phyloP scores from a whole-genome alignment of 2,797 vertebrate species.

The Betta splendens region DNA sequence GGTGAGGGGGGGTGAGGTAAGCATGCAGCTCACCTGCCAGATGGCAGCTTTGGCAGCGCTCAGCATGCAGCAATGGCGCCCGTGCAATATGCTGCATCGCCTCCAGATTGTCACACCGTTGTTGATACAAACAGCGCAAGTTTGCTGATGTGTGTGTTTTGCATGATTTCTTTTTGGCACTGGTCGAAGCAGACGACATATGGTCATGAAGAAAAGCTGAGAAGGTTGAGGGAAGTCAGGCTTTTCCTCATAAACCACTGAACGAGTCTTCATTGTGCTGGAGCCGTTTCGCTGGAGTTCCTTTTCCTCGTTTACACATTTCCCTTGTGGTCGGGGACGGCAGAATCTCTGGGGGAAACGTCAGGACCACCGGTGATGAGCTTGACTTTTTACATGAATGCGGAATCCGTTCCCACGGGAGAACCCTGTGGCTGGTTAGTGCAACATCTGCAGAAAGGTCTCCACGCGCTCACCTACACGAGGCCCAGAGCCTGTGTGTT shows the following conservation, averaged over 20 bases:
- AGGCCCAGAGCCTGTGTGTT: conserved; percentile 37
- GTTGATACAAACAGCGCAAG: conserved; percentile 68
- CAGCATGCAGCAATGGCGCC: conserved; percentile 65
- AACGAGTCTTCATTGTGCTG: too few species aligned
- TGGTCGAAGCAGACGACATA: conserved; percentile 46
- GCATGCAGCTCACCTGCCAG: conserved; percentile 74
- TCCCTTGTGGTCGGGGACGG: conserved; percentile 5
- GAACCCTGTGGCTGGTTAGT: conserved; percentile 5
- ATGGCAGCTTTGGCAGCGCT: conserved; percentile 74
- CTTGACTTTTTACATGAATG: conserved; percentile 13
- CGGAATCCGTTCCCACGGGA: conserved; percentile 17
- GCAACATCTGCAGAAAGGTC: conserved; percentile 31
- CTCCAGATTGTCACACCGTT: conserved; percentile 72
- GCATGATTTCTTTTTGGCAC: conserved; percentile 46
- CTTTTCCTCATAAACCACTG: too few species aligned
- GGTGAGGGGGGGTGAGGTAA: conserved; percentile 55
- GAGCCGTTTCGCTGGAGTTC: too few species aligned
- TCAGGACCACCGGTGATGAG: conserved; percentile 13
- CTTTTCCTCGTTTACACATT: not conserved
- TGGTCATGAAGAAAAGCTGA: conserved; percentile 37
- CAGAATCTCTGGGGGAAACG: conserved; percentile 11
- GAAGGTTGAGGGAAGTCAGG: conserved; percentile 26
- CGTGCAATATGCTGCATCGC: conserved; percentile 63
- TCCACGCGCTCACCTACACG: conserved; percentile 28
- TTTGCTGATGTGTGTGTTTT: conserved; percentile 74